Evolutionary conservation across 2,113 vertebrate species (phyloP), one percentile per base, ranked within the genome.

Genomic region (Uropsilus gracilis): DNA sequence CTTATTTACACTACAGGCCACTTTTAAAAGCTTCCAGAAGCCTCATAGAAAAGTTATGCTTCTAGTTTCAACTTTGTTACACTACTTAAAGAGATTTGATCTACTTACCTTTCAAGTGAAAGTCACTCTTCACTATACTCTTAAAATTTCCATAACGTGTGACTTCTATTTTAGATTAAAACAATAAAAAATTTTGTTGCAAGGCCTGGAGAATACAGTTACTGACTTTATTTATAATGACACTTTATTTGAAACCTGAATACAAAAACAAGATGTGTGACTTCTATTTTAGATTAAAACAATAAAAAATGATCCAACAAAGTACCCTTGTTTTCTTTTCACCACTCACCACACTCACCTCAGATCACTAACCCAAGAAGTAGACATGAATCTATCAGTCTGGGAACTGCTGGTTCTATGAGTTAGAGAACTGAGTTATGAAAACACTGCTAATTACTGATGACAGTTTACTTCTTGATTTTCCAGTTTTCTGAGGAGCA

Each of bases 201-300:
- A 68, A 50, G 44, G 3, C 71, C 5, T 14, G 37, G 12, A 7
- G 64, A 44, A 14, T 9, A 88, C 77, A 28, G 42, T 91, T 68
- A 94, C 53, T 86, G 42, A 57, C 57, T 86, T 93, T 64, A 82
- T 91, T 92, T 76, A 53, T 37, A 94, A n/a, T 55, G 28, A 34
- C 59, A 30, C 42, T 85, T 94, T 72, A 83, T 57, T 68, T 91
- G 22, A 61, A 89, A 8, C 42, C 3, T 87, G 39, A 71, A 75
- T 5, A 30, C 8, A 77, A 85, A n/a, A n/a, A n/a, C n/a, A n/a
- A n/a, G n/a, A n/a, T n/a, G n/a, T n/a, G n/a, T 64, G 24, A 0
- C 18, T 80, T 87, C 32, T 78, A 44, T n/a, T 81, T 81, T 48
- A 64, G 3, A 53, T 80, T 39, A 81, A 28, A 73, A 75, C 6